A percentile compares a stretch with the other conserved stretches of the same genome.
Evolutionary conservation across 2,888 invertebrate genomes (phyloP).

Genomic region (Lasioglossum figueresi): DNA sequence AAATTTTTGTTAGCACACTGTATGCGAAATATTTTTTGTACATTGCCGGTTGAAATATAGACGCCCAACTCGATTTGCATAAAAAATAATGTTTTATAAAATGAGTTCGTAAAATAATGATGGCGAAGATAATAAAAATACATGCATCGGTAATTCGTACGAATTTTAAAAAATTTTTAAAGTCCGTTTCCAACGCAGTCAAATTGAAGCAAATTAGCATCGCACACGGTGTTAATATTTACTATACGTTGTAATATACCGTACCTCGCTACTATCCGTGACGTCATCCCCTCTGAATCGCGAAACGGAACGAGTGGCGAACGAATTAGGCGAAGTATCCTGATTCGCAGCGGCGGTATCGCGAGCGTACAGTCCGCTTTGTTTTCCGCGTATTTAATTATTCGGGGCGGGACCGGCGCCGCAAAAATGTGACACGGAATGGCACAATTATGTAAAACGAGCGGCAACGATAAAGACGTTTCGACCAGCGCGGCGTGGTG

Average conservation of each 20-base stretch:
- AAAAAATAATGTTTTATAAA: no score
- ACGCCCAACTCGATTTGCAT: no score
- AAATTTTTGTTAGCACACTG: no score
- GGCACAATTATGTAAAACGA: slow-evolving; percentile 48
- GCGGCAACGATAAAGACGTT: slow-evolving; percentile 50
- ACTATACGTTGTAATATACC: not conserved
- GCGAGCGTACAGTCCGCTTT: slow-evolving; percentile 14
- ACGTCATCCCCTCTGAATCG: not conserved
- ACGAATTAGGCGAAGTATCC: slow-evolving; percentile 28
- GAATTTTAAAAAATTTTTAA: no score
- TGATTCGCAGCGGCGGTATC: not conserved
- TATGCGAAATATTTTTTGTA: no score
- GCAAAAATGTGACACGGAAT: slow-evolving; percentile 52
- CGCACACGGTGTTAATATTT: not conserved
- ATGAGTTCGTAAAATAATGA: no score
- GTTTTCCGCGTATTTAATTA: slow-evolving; percentile 51
- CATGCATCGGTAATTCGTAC: no score
- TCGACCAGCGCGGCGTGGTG: slow-evolving; percentile 23
- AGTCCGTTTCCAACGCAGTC: not conserved
- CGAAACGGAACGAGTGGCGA: not conserved
- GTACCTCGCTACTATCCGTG: not conserved
- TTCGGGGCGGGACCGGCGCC: not conserved
- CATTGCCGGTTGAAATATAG: no score
- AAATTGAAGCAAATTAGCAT: not conserved
- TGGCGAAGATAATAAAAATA: no score